Base-by-base conservation (phyloP, 2,888 invertebrate genomes). In the Papilio gigon region DNA sequence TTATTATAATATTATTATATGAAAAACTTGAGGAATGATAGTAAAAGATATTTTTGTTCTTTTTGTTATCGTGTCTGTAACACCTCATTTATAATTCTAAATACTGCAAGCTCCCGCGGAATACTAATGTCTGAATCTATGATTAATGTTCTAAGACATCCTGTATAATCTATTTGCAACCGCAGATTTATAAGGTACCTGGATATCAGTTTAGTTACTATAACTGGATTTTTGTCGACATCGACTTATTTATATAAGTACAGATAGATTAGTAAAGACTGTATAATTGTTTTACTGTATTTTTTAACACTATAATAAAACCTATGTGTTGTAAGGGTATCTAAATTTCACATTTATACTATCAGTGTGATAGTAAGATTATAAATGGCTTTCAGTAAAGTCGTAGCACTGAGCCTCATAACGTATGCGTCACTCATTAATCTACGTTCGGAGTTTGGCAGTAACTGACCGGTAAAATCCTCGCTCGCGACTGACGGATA, bases 91-190 rank as follows among this genome's bases (percentile, higher is more conserved):
- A 90, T 90, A 90, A 90, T 90, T 89, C 88, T 81, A 86, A 88
- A 87, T 90, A 91, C 89, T 88, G 87, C 89, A 80, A 88, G 88
- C 87, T 90, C 87, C 82, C 86, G 88, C 88, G 89, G 90, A 91
- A 91, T 89, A 88, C 89, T 91, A 87, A 90, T 90, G 89, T 87
- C 82, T 88, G 89, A 90, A 90, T 91, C 90, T 89, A 91, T 89
- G 88, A 84, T 85, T 83, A 81, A 83, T 80, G 53, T n/a, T 30
- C 30, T 4, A 17, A 30, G n/a, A 27, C 25, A 50, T 50, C 27
- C 30, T 17, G 17, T 8, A 30, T 56, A 17, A 30, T 17, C 53
- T 30, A 17, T 56, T 30, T 9, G 11, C 3, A 56, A 56, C 12
- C 25, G 0, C n/a, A 4, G 3, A 27, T 17, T 17, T 4, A 17